Base-by-base conservation (phyloP, 2,888 invertebrate species). In the Serrognathus titanus region DNA sequence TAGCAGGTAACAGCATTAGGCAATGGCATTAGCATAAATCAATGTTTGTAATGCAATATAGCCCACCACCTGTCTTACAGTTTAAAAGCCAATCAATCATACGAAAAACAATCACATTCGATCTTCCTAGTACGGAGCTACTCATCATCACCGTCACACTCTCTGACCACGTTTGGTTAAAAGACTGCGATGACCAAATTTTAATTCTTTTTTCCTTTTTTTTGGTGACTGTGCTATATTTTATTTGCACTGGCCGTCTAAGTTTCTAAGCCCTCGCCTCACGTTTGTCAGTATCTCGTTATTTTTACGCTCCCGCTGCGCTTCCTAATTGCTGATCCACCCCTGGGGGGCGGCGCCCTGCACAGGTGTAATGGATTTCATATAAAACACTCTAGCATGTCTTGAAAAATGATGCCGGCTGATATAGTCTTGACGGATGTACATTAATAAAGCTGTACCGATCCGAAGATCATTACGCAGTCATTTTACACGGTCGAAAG, bases 281-380 rank as follows among this genome's bases (percentile, higher is more conserved):
- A 16, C 43, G 20, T 11, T 9, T 20, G 43, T 43, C 43, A 11
- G 9, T 20, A 20, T 43, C 43, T 43, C 43, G 43, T 49, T 49
- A 49, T 24, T 38, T 35, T 49, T 37, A 49, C 49, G 49, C 49
- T 38, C 48, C 36, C 38, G 49, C 49, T 49, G 49, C 16, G 49
- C 11, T 11, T 38, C 49, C 12, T 37, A 49, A 49, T 49, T 49
- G 49, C 49, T 12, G 49, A 49, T 12, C 49, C 36, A 49, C 36
- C 49, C 38, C 49, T 58, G 50, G 59, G 59, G 55, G 69, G 65
- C 61, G 63, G 61, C 64, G 60, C 63, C 66, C 65, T 63, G 63
- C 63, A 66, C 69, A 69, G 68, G 69, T 70, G 69, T 71, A 70
- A 70, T 70, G 70, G 66, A 70, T 69, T 70, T 70, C 65, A 63